Evolutionary conservation across 2,797 vertebrate species (phyloP), one percentile per base, ranked within the genome.

Genomic region (Pampus argenteus): DNA sequence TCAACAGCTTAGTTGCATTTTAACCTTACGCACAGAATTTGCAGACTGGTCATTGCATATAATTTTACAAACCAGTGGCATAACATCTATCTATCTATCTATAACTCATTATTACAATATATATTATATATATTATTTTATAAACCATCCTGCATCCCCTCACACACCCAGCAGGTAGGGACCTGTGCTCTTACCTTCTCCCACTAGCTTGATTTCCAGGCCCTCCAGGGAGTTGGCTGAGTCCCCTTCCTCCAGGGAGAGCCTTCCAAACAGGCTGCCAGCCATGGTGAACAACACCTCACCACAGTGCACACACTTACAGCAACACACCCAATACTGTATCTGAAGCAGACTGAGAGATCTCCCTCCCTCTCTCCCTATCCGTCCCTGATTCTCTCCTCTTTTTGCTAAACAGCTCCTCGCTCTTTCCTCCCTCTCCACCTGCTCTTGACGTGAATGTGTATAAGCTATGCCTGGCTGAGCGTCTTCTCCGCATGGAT

Each of bases 211-310:
- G 62, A 87, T 80, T 66, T 88, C 92, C 82, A 90, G 85, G 79
- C 91, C 91, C 82, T 93, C 89, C 78, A 92, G 84, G 81, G 92
- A 94, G 89, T 92, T 91, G 73, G 87, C 88, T 3, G 92, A 94
- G 83, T 91, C 91, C 56, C 78, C 88, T 74, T 94, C 93, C 84
- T 93, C 93, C 83, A 94, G 79, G 73, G 93, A 93, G 58, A 92
- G 91, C 81, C 90, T 91, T 87, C 88, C 90, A 89, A 92, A 93
- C 78, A 91, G 81, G 74, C 92, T 93, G 82, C 92, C 88, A 78
- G 93, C 93, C 93, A 95, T 94, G 69, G 75, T 86, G 71, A 86
- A 76, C 76, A 72, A 78, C 86, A 87, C 88, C 82, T 89, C 75
- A 71, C 82, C 56, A 84, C 69, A 44, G 69, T 78, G 71, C 65